Evolutionary conservation across 1,140 invertebrate species (phyloP).

Genomic region (Octopus sinensis): DNA sequence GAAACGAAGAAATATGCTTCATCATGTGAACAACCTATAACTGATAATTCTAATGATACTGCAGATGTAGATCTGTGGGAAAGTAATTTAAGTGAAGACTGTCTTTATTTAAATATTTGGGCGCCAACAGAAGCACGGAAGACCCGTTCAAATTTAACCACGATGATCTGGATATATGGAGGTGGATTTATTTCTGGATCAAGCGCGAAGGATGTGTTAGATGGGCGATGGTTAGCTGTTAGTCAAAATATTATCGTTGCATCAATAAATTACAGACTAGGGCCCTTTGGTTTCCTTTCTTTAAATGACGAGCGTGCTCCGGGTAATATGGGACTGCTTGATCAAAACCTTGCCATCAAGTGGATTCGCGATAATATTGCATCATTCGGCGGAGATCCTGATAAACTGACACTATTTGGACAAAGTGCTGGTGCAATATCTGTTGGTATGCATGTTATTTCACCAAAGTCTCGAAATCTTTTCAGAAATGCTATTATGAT

Average conservation of each 20-base stretch:
- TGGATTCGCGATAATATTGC: constrained; percentile 90
- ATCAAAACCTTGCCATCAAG: constrained; percentile 83
- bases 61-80: too few species aligned
- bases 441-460: constrained; percentile 55
- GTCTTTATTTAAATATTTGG: constrained; percentile 17
- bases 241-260: constrained; percentile 77
- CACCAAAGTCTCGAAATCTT: constrained; percentile 27
- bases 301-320: constrained; percentile 88
- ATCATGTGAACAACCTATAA: constrained; percentile 45
- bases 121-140: not conserved
- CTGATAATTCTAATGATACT: constrained; percentile 15
- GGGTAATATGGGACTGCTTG: constrained; percentile 93
- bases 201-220: constrained; percentile 89
- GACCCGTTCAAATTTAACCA: constrained; percentile 63
- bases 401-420: constrained; percentile 87
- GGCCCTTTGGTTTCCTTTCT: constrained; percentile 82
- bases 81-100: constrained; percentile 14
- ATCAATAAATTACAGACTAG: constrained; percentile 87
- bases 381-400: constrained; percentile 83
- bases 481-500: not conserved
- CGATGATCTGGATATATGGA: constrained; percentile 93
- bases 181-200: constrained; percentile 79
- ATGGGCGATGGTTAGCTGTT: constrained; percentile 68
- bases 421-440: constrained; percentile 79
- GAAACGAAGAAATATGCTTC: constrained; percentile 61